These are phyloP conservation scores for Umimayanthus kanabou DNA, from an alignment of 92 coral and sea anemone genomes.

Conservation along the genomic window DNA sequence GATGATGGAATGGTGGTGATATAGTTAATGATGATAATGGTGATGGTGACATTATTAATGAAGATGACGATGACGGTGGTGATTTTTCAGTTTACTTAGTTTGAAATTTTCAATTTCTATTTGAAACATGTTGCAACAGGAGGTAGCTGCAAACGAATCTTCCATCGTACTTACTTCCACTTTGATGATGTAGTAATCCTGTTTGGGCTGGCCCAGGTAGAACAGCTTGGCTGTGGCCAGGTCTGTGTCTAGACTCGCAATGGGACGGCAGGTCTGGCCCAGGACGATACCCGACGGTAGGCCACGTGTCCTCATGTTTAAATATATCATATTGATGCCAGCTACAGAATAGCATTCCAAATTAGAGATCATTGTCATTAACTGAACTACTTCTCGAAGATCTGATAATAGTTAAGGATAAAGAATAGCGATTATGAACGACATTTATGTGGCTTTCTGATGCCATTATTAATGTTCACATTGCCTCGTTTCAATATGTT, in stretches of 20 bases:
- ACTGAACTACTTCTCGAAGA: too few relatives aligned
- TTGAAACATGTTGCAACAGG: background rate
- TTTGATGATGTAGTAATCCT: constrained; percentile 55
- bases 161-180: constrained; percentile 66
- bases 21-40: too few relatives aligned
- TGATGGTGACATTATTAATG: too few relatives aligned
- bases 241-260: constrained; percentile 60
- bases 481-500: too few relatives aligned
- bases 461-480: too few relatives aligned
- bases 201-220: constrained; percentile 43
- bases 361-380: background rate
- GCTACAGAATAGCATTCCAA: constrained; percentile 6
- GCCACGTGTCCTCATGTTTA: constrained; percentile 84
- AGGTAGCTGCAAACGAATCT: background rate
- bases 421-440: too few relatives aligned
- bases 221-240: constrained; percentile 69
- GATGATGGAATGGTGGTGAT: too few relatives aligned
- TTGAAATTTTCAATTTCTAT: too few relatives aligned
- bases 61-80: too few relatives aligned
- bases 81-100: too few relatives aligned
- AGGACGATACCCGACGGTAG: constrained; percentile 78
- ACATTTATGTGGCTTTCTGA: too few relatives aligned
- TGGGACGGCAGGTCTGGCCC: constrained; percentile 71
- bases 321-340: constrained; percentile 61
- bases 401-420: too few relatives aligned